Evolutionary conservation across 2,888 invertebrate genomes (phyloP).

Genomic region (Amphipoea oculea): DNA sequence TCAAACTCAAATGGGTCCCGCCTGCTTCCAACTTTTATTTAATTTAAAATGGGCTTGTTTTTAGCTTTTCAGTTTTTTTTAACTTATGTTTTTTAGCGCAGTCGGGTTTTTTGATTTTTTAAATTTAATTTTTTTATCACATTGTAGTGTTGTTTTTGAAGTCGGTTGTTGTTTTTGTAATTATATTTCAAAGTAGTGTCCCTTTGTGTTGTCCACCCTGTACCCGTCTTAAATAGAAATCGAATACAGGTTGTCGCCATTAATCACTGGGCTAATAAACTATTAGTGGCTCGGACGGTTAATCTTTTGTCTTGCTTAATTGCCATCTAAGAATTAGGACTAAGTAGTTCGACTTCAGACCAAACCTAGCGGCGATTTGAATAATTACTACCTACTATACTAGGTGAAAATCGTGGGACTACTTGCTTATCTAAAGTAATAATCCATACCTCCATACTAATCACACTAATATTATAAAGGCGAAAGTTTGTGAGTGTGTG

Average conservation of each 20-base stretch:
- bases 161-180: too few species aligned
- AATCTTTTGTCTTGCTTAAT: slow-evolving; percentile 47
- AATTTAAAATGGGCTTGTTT: too few species aligned
- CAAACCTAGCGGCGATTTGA: slow-evolving; percentile 31
- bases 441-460: not conserved
- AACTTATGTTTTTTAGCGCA: too few species aligned
- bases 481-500: too few species aligned
- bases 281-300: slow-evolving; percentile 12
- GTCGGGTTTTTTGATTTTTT: too few species aligned
- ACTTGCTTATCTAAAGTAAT: not conserved
- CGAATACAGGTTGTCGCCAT: not conserved
- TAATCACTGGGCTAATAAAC: slow-evolving; percentile 32
- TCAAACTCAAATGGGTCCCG: too few species aligned
- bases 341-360: slow-evolving; percentile 10
- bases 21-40: too few species aligned
- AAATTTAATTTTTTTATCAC: too few species aligned
- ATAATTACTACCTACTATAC: slow-evolving; percentile 17
- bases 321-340: slow-evolving; percentile 15
- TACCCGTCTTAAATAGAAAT: not conserved
- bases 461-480: too few species aligned
- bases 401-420: not conserved
- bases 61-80: too few species aligned
- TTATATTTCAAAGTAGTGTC: too few species aligned
- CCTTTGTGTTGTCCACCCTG: not conserved
- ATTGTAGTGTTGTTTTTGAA: too few species aligned